Evolutionary conservation across 2,888 invertebrate genomes (phyloP).

Genomic region (Heliconius charithonia): DNA sequence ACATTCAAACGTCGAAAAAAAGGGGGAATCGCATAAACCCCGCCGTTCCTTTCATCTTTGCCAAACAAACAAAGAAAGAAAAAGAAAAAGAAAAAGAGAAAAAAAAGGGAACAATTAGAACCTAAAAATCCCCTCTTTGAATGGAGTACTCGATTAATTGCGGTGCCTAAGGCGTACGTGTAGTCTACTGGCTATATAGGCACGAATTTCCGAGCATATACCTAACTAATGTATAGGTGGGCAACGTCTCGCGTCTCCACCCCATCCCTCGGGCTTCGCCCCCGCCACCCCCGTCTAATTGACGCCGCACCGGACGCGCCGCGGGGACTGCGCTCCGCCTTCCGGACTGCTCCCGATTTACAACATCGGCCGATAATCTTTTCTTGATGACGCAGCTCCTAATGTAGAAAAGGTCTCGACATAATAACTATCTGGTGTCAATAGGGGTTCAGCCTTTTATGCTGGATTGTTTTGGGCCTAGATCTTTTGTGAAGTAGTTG

Average conservation of each 20-base stretch:
- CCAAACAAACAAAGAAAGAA: slow-evolving; percentile 44
- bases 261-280: slow-evolving; percentile 53
- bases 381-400: slow-evolving; percentile 71
- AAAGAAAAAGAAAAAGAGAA: slow-evolving; percentile 6
- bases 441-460: slow-evolving; percentile 29
- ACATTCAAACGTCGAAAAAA: slow-evolving; percentile 64
- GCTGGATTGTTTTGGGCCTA: slow-evolving; percentile 30
- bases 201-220: slow-evolving; percentile 76
- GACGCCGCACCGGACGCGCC: slow-evolving; percentile 77
- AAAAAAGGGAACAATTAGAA: slow-evolving; percentile 53
- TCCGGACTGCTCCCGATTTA: slow-evolving; percentile 74
- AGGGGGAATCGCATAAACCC: slow-evolving; percentile 44
- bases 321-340: slow-evolving; percentile 72
- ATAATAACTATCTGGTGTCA: slow-evolving; percentile 39
- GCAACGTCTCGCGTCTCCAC: slow-evolving; percentile 61
- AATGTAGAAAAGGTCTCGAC: slow-evolving; percentile 37
- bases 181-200: slow-evolving; percentile 63
- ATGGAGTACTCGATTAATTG: slow-evolving; percentile 70
- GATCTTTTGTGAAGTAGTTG: neutral
- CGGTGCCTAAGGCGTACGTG: slow-evolving; percentile 64
- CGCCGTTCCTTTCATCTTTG: slow-evolving; percentile 56
- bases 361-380: slow-evolving; percentile 80
- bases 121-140: slow-evolving; percentile 53
- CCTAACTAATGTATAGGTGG: slow-evolving; percentile 68
- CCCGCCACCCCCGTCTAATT: slow-evolving; percentile 73